Evolutionary conservation across 1,140 invertebrate genomes (phyloP), one percentile per base, ranked within the genome.

Genomic region (Leguminivora glycinivorella): DNA sequence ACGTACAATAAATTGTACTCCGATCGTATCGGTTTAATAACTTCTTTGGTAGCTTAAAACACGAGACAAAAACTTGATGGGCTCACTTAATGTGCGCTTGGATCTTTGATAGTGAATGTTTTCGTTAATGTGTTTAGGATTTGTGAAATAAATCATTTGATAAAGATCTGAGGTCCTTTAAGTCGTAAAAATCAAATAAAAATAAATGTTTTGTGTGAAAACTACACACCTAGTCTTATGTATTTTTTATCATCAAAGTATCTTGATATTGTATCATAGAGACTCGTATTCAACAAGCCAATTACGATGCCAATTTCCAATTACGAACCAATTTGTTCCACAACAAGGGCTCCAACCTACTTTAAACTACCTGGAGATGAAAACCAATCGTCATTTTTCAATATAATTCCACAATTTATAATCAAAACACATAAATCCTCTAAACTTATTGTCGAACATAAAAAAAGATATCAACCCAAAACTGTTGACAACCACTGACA

Each of bases 401-500:
- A 68, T 69, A 34, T 69, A 56, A 52, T 67, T 52, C 67, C 19
- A 67, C 17, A 67, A 52, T 25, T 26, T 68, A 70, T 38, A 75
- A 77, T 79, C 78, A 79, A 83, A 80, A 80, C 72, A 77, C 76
- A 86, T 89, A 85, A 86, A 89, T 89, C 75, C 68, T 73, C 25
- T 71, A 74, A 83, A 82, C 83, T 81, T 81, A 86, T 81, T 78
- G 76, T 74, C 74, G 19, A 34, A 66, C 66, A 67, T 56, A 79
- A 80, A 84, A 81, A 78, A 78, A 72, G 79, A 72, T 72, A 75
- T 71, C 71, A 63, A 69, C 68, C 79, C 77, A 74, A 76, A 87
- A 83, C 83, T 87, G 85, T 89, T 88, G 87, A 89, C 87, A 89
- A 83, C 74, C 74, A 66, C 83, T 88, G 84, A 81, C 81, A 82